Percentiles rank a stretch among this genome's conserved stretches.
phyloP scores from a whole-genome alignment of 1,140 invertebrate species.

The Macrostomum lignano region DNA sequence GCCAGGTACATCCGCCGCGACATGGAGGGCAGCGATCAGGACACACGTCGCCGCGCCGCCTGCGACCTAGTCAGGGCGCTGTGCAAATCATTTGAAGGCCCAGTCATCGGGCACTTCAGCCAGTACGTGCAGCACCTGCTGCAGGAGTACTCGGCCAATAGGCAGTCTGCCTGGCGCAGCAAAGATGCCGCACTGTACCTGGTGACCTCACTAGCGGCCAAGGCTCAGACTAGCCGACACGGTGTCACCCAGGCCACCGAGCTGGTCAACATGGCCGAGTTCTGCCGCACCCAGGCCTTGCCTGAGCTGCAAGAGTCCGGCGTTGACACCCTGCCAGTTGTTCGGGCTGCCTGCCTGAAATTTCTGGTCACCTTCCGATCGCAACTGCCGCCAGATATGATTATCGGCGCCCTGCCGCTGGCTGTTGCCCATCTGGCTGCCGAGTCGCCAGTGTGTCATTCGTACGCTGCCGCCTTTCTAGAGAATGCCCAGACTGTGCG shows the following conservation, averaged over 20 bases:
- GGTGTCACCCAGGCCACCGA: conserved; percentile 64
- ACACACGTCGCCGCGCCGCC: conserved; percentile 66
- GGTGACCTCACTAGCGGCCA: conserved; percentile 64
- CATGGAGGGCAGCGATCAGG: conserved; percentile 90
- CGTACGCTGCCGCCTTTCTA: conserved; percentile 62
- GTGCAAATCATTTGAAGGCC: conserved; percentile 55
- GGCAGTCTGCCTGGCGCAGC: conserved; percentile 49
- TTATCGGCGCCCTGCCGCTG: conserved; percentile 40
- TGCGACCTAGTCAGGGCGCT: conserved; percentile 76
- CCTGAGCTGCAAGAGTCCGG: conserved; percentile 41
- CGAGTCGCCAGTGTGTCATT: conserved; percentile 55
- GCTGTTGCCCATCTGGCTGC: conserved; percentile 44
- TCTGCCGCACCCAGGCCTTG: conserved; percentile 50
- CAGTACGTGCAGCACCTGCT: conserved; percentile 38
- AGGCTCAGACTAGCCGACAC: conserved; percentile 48
- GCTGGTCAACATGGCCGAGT: conserved; percentile 57
- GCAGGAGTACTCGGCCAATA: conserved; percentile 46
- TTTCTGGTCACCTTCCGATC: conserved; percentile 69
- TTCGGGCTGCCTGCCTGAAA: conserved; percentile 79
- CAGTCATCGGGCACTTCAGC: conserved; percentile 68
- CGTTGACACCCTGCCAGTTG: conserved; percentile 57
- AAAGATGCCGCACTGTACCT: conserved; percentile 86
- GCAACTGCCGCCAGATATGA: conserved; percentile 41
- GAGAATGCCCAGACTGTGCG: conserved; percentile 55
- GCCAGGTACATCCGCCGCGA: conserved; percentile 82